A percentile compares a stretch with the other conserved stretches of the same genome.
phyloP scores from a whole-genome alignment of 2,888 invertebrate species.

The Sphaerophoria rueppellii region DNA sequence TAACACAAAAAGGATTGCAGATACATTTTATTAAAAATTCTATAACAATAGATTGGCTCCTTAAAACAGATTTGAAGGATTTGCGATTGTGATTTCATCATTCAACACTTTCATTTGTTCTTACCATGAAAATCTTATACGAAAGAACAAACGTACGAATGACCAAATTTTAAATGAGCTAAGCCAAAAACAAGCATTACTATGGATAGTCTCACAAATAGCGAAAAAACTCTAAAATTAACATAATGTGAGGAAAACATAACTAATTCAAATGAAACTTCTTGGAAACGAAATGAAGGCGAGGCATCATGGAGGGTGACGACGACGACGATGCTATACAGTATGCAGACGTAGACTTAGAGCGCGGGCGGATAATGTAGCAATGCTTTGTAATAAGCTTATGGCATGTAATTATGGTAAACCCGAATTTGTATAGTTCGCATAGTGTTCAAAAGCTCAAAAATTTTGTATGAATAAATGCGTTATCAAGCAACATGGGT shows the following conservation, averaged over 20 bases:
- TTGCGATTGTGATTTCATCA: conserved; percentile 33
- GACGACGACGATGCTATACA: too few relatives aligned
- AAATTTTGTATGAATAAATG: not conserved
- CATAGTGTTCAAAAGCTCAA: conserved; percentile 42
- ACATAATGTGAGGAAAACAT: conserved; percentile 10
- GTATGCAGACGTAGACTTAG: too few relatives aligned
- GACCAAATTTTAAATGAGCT: conserved; percentile 40
- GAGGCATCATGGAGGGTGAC: not conserved
- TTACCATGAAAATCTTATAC: too few relatives aligned
- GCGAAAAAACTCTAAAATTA: conserved; percentile 66
- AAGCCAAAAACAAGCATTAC: conserved; percentile 13
- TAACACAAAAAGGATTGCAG: conserved; percentile 1
- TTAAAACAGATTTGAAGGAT: not conserved
- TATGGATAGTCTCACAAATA: conserved; percentile 59
- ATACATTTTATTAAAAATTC: not conserved
- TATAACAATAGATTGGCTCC: not conserved
- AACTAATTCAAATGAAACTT: too few relatives aligned
- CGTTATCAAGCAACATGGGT: not conserved
- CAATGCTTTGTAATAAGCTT: conserved; percentile 53
- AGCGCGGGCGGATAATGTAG: not conserved
- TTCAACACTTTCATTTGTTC: conserved; percentile 44
- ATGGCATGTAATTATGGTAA: conserved; percentile 44
- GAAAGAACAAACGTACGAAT: too few relatives aligned
- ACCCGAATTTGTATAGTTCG: conserved; percentile 53
- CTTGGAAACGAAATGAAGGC: conserved; percentile 9